phyloP scores from a whole-genome alignment of 2,797 vertebrate species.

The Pampus argenteus region DNA sequence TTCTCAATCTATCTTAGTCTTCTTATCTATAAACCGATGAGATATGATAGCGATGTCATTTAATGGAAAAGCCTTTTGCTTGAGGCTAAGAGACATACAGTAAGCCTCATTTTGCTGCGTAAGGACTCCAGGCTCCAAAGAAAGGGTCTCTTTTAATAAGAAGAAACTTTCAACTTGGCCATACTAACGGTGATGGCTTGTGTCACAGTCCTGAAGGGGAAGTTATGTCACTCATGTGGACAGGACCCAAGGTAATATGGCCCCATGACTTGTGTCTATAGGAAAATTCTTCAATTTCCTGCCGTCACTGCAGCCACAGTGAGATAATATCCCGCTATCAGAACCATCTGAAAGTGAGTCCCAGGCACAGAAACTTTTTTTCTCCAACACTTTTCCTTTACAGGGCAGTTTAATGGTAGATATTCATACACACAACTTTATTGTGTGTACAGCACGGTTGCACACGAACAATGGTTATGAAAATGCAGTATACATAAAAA shows the following conservation, averaged over 20 bases:
- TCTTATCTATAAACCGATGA: constrained; percentile 37
- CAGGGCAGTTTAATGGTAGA: constrained; percentile 40
- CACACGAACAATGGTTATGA: background rate
- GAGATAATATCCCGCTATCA: constrained; percentile 69
- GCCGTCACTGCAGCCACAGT: constrained; percentile 56
- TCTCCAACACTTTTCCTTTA: constrained; percentile 58
- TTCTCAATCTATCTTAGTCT: constrained; percentile 8
- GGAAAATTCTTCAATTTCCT: constrained; percentile 81
- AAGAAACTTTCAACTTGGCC: constrained; percentile 34
- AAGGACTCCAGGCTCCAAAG: constrained; percentile 37
- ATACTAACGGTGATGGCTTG: constrained; percentile 30
- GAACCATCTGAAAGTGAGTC: constrained; percentile 76
- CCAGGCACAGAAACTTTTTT: constrained; percentile 45
- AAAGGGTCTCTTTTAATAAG: constrained; percentile 42
- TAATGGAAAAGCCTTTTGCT: constrained; percentile 41
- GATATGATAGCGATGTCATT: constrained; percentile 34
- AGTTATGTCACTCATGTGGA: constrained; percentile 61
- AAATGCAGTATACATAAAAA: background rate
- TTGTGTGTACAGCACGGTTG: constrained; percentile 14
- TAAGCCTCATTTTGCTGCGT: constrained; percentile 44
- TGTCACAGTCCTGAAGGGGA: constrained; percentile 56
- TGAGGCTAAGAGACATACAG: constrained; percentile 25
- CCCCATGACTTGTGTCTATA: constrained; percentile 56
- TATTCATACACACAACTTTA: constrained; percentile 3
- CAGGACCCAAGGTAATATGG: constrained; percentile 62